A percentile compares a stretch with the other conserved stretches of the same genome.
Evolutionary conservation across 2,113 vertebrate species (phyloP).

Genomic region (Apteryx owenii): DNA sequence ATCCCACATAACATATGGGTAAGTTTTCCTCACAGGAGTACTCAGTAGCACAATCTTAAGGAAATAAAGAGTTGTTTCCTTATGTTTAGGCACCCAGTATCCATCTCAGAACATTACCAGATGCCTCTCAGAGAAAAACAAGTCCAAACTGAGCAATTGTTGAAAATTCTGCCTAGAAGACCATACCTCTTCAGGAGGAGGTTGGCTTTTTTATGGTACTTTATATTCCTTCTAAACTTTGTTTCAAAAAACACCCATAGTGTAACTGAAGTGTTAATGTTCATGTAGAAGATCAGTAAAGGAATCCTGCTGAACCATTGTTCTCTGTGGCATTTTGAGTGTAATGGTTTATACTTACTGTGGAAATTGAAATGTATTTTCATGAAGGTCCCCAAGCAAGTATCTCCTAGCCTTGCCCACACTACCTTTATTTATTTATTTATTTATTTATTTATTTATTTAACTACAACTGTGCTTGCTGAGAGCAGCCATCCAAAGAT

Average conservation of each 20-base stretch:
- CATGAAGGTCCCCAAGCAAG: background rate
- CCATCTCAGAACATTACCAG: background rate
- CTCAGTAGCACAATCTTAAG: background rate
- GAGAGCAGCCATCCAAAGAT: background rate
- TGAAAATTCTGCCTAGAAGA: background rate
- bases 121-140: background rate
- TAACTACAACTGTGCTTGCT: background rate
- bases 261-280: background rate
- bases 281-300: background rate
- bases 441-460: background rate
- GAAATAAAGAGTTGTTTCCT: background rate
- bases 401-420: background rate
- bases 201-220: background rate
- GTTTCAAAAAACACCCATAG: rapidly evolving
- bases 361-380: background rate
- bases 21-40: background rate
- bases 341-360: background rate
- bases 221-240: background rate
- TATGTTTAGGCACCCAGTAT: background rate
- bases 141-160: background rate
- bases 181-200: background rate
- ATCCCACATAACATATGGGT: background rate
- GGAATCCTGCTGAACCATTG: background rate
- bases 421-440: background rate
- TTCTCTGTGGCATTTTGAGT: background rate